These are phyloP conservation scores for Phasia obesa DNA, from an alignment of 2,888 invertebrate species.

Conservation along the genomic window DNA sequence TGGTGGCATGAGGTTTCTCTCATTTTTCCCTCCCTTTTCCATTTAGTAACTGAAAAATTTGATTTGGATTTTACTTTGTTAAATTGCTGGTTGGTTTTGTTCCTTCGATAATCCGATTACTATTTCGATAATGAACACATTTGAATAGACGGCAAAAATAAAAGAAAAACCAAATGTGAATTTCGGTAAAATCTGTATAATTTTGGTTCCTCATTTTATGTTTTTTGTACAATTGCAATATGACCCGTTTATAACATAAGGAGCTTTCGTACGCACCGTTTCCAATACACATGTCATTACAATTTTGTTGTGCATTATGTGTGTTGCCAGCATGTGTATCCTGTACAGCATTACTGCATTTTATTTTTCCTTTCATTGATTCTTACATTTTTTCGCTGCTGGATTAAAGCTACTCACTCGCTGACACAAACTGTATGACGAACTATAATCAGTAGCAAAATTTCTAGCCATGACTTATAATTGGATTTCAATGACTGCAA, in stretches of 20 bases:
- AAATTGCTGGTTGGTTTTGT: slow-evolving; percentile 42
- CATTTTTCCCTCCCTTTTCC: not conserved
- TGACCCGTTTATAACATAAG: slow-evolving; percentile 41
- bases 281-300: slow-evolving; percentile 51
- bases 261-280: slow-evolving; percentile 36
- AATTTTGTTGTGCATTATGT: slow-evolving; percentile 20
- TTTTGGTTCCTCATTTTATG: slow-evolving; percentile 19
- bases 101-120: slow-evolving; percentile 73
- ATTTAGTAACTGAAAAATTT: not conserved
- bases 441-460: slow-evolving; percentile 62
- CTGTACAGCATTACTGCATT: slow-evolving; percentile 45
- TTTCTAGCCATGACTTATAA: slow-evolving; percentile 74
- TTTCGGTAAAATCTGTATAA: slow-evolving; percentile 56
- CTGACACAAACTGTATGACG: slow-evolving; percentile 25
- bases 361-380: not conserved
- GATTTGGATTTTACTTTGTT: slow-evolving; percentile 33
- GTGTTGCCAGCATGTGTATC: slow-evolving; percentile 17
- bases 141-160: slow-evolving; percentile 49
- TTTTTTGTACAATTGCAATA: slow-evolving; percentile 48
- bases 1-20: slow-evolving; percentile 59
- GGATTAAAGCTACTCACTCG: slow-evolving; percentile 49
- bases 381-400: slow-evolving; percentile 8
- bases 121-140: slow-evolving; percentile 69
- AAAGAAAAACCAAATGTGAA: slow-evolving; percentile 37
- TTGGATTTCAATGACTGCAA: slow-evolving; percentile 81